Percentiles rank a stretch among this genome's conserved stretches.
Evolutionary conservation across 2,113 vertebrate genomes (phyloP).

Genomic region (Chiloscyllium plagiosum): DNA sequence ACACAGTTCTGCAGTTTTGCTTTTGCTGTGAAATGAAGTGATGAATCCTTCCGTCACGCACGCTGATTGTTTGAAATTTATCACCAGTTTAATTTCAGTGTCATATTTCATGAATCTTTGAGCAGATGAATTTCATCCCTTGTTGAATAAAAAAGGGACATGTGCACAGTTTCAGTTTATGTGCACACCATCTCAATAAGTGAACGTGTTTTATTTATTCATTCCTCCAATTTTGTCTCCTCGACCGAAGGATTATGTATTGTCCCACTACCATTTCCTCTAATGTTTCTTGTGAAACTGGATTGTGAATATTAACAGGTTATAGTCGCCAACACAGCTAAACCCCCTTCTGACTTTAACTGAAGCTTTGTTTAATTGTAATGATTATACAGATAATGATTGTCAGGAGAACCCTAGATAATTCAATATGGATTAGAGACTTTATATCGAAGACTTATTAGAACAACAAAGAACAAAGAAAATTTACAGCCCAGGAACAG

Average conservation of each 20-base stretch:
- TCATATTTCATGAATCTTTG: neutral
- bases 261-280: neutral
- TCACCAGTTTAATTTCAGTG: neutral
- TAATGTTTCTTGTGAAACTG: neutral
- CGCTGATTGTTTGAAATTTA: neutral
- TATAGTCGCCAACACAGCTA: neutral
- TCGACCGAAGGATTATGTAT: too few relatives aligned
- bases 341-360: neutral
- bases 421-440: neutral
- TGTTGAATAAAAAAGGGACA: neutral
- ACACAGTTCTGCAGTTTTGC: neutral
- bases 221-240: neutral
- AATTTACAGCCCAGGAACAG: too few relatives aligned
- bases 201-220: neutral
- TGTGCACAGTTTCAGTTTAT: neutral
- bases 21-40: constrained; percentile 12
- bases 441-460: neutral
- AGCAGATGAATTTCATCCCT: neutral
- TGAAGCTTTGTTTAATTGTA: neutral
- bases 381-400: neutral
- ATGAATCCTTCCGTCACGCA: neutral
- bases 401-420: neutral
- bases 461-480: neutral
- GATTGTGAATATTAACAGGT: neutral
- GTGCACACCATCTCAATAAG: neutral